These are phyloP conservation scores for Macrobrachium rosenbergii DNA, from an alignment of 1,140 invertebrate species.

Conservation along the genomic window DNA sequence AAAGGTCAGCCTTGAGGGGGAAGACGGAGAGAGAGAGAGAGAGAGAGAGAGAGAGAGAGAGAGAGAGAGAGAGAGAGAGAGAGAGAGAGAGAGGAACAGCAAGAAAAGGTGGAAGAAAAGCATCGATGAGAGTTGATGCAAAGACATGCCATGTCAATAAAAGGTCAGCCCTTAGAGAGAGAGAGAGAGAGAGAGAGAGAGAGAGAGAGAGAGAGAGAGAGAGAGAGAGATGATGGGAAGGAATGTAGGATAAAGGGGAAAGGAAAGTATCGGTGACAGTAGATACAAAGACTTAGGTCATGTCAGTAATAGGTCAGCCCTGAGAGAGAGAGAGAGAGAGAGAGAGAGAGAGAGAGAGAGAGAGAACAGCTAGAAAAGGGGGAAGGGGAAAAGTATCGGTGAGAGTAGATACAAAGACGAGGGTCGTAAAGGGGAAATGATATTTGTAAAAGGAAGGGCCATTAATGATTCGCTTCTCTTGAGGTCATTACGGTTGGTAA, in stretches of 20 bases:
- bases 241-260: neutral
- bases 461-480: no score
- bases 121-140: neutral
- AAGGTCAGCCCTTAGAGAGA: no score
- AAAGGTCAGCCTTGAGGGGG: no score
- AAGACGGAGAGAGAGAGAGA: neutral
- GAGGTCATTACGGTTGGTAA: no score
- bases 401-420: no score
- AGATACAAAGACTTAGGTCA: neutral
- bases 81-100: neutral
- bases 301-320: neutral
- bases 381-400: no score
- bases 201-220: slow-evolving; percentile 8
- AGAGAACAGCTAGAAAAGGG: neutral
- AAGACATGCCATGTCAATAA: neutral
- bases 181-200: neutral
- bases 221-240: neutral
- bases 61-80: slow-evolving; percentile 1
- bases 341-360: neutral
- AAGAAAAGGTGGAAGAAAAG: neutral
- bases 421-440: neutral
- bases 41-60: slow-evolving; percentile 3
- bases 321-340: slow-evolving; percentile 12
- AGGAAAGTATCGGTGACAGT: neutral
- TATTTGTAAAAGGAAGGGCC: no score